Base-by-base conservation (phyloP, 2,113 vertebrate species). In the Ctenodactylus gundi region DNA sequence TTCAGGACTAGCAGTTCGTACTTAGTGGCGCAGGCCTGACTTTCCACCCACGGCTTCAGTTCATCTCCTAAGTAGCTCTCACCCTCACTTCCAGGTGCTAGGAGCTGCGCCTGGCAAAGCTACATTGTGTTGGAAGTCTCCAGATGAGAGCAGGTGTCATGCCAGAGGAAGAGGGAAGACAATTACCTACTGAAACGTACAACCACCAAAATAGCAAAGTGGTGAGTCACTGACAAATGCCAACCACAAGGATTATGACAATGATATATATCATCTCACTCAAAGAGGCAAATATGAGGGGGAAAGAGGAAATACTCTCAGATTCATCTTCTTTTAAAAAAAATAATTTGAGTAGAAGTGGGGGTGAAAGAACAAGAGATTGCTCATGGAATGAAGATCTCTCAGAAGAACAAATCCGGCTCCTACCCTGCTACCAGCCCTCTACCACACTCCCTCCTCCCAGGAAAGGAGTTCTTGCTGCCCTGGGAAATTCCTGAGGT, bases 211-310 rank as follows among this genome's bases (percentile, higher is more conserved):
- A 96, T 70, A 94, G 92, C 82, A 88, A 68, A 88, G 77, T 6
- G n/a, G 31, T 93, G 94, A 96, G 83, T 96, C 95, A 96, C 86
- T 1, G 3, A 68, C 65, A 95, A 88, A 49, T 44, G 90, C 55
- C 92, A 94, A 12, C 80, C 67, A 27, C 2, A 21, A 90, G 31
- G 60, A 53, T 57, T 39, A 34, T 60, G 41, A 85, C 67, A 91
- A 36, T 77, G 78, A 85, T 53, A 46, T 53, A 85, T 53, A 46
- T 53, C 88, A 75, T 78, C 60, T n/a, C 46, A 53, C 64, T 62
- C 55, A 58, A 80, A 85, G 72, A 88, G 25, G 34, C 58, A 18
- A 75, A 65, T 77, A 29, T 2, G 53, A 77, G 67, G 44, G 31
- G 20, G 72, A 49, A 27, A 88, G 44, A 92, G 25, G 49, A 94